Conservation (phyloP, 2,113 vertebrate genomes). For the Natator depressus region DNA sequence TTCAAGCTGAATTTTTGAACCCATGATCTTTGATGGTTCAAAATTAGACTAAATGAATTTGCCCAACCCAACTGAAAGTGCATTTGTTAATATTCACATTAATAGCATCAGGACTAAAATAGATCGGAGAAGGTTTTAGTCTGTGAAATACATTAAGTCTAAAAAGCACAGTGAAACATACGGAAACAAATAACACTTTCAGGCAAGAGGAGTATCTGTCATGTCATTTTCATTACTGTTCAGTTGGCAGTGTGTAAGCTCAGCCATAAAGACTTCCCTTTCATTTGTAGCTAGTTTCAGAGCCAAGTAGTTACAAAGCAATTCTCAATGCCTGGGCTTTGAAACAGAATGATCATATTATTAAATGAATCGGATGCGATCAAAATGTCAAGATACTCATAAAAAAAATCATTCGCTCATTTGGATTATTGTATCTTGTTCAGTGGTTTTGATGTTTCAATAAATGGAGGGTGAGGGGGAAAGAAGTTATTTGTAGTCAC, state of each 20-base stretch:
- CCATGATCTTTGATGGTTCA: background rate
- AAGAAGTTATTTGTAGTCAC: slow-evolving; percentile 42
- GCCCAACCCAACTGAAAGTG: background rate
- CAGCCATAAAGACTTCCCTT: slow-evolving; percentile 63
- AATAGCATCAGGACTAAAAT: background rate
- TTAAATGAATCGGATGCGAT: slow-evolving; percentile 37
- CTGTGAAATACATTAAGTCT: background rate
- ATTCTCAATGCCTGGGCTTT: slow-evolving; percentile 47
- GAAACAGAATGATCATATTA: slow-evolving; percentile 18
- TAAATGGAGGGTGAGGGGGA: slow-evolving; percentile 10
- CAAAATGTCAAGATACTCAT: slow-evolving; percentile 60
- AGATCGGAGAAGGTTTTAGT: background rate
- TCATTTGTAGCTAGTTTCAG: slow-evolving; percentile 50
- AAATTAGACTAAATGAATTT: background rate
- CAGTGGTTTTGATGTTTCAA: background rate
- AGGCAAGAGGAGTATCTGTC: slow-evolving; percentile 20
- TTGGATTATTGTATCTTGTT: slow-evolving; percentile 8
- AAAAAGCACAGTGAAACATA: slow-evolving; percentile 4
- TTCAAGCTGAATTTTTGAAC: slow-evolving; percentile 42
- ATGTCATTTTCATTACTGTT: slow-evolving; percentile 36
- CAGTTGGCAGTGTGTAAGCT: slow-evolving; percentile 32
- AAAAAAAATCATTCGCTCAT: slow-evolving; percentile 64
- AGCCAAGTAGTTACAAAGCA: slow-evolving; percentile 60
- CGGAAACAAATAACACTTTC: slow-evolving; percentile 45
- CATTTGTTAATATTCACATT: background rate